Conservation (phyloP, 2,888 invertebrate genomes). For the Heliothis peltigera region DNA sequence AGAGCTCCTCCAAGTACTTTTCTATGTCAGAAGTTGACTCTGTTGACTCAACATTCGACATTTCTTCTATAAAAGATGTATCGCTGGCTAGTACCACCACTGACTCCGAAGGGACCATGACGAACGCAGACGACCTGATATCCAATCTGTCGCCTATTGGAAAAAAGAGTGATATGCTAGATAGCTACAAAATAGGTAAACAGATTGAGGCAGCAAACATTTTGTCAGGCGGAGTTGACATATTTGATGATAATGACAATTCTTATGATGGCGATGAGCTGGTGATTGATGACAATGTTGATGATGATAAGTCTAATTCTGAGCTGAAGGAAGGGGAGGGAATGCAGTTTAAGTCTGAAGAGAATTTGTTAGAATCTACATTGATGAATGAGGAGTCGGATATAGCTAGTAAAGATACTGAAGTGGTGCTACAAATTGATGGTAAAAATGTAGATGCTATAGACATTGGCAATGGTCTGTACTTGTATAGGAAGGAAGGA, state of each 20-base stretch:
- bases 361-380: constrained; percentile 64
- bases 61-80: constrained; percentile 78
- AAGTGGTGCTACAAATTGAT: constrained; percentile 86
- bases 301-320: constrained; percentile 76
- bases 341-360: constrained; percentile 65
- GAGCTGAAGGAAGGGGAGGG: constrained; percentile 68
- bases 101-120: constrained; percentile 69
- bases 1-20: constrained; percentile 84
- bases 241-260: constrained; percentile 88
- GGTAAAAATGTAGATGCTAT: constrained; percentile 87
- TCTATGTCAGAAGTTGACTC: constrained; percentile 85
- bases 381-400: constrained; percentile 70
- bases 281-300: constrained; percentile 86
- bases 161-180: constrained; percentile 78
- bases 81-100: constrained; percentile 68
- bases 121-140: constrained; percentile 74
- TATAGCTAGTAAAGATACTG: constrained; percentile 79
- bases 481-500: constrained; percentile 84
- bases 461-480: constrained; percentile 86
- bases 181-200: constrained; percentile 83
- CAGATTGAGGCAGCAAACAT: constrained; percentile 87
- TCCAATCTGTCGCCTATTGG: constrained; percentile 81
- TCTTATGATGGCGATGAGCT: constrained; percentile 87
- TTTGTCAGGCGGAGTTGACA: constrained; percentile 85
- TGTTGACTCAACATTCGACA: constrained; percentile 81